Base-by-base conservation (phyloP, 1,140 invertebrate species). In the Melitaea cinxia region DNA sequence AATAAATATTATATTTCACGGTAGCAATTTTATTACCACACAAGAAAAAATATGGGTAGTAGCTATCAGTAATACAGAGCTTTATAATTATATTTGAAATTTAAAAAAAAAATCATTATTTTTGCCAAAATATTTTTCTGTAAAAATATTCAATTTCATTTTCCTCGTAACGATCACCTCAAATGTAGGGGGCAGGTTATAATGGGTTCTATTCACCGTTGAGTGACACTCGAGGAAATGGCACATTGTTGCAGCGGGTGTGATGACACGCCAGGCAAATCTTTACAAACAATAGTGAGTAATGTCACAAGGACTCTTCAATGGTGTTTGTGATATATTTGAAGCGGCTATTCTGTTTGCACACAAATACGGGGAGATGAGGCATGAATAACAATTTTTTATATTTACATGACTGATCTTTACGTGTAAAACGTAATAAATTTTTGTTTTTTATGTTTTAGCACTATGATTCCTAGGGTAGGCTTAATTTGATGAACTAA, bases 171-270 rank as follows among this genome's bases (percentile, higher is more conserved):
- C 37, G 24, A 42, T 55, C 55, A 52, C 15, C 12, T 45, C 23
- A 56, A 15, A 47, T 60, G 58, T 33, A 33, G 50, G 35, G 39
- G 39, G 52, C 55, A 45, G 39, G 17, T 47, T 54, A 72, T 83
- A 83, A 82, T 79, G 75, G 79, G 64, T 63, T 69, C 76, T 69
- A 81, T 84, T 84, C 82, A 82, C 12, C 47, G 60, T 39, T 67
- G 67, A 82, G 80, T 77, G 79, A 70, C 75, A 73, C 79, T 80
- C 61, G 68, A 65, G 62, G 73, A 68, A 74, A 80, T 76, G 65
- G 50, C 59, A 58, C 68, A 77, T 78, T 83, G 77, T 78, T 60
- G 69, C 66, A 52, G 24, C 37, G 62, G 61, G 70, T 42, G 65
- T 67, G 70, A 73, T 68, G 69, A 74, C 58, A 68, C 55, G 54